Evolutionary conservation across 2,797 vertebrate genomes (phyloP).

Genomic region (Lates japonicus): DNA sequence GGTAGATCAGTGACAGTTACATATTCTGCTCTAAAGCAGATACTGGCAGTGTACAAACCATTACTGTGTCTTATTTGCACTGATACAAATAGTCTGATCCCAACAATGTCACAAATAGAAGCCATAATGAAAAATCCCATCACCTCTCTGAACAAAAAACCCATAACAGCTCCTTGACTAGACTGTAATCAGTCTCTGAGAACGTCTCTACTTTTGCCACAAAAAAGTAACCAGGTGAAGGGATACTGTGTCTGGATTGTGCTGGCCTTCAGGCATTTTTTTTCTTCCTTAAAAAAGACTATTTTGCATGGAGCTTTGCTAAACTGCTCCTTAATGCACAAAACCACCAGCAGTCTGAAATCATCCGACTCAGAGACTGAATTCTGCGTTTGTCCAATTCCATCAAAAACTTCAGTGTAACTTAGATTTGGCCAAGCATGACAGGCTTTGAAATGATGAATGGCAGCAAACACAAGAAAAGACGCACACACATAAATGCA

Average conservation of each 20-base stretch:
- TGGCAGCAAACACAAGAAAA: constrained; percentile 23
- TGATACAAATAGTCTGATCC: not conserved
- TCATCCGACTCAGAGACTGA: not conserved
- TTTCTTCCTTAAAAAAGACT: constrained; percentile 7
- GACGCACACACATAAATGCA: constrained; percentile 22
- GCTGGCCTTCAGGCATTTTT: constrained; percentile 9
- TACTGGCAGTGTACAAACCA: constrained; percentile 11
- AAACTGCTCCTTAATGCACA: not conserved
- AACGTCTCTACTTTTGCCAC: not conserved
- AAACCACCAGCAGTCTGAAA: not conserved
- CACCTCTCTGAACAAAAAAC: not conserved
- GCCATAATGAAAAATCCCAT: not conserved
- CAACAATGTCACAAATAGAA: not conserved
- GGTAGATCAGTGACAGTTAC: not conserved
- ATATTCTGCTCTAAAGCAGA: constrained; percentile 2
- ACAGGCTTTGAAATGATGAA: constrained; percentile 36
- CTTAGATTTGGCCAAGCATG: constrained; percentile 22
- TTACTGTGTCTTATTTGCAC: not conserved
- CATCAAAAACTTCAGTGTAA: constrained; percentile 15
- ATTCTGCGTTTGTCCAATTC: not conserved
- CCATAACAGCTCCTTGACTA: not conserved
- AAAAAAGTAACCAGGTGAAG: not conserved
- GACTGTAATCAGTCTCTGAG: not conserved
- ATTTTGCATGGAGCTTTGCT: not conserved
- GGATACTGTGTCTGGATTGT: not conserved